These are phyloP conservation scores for Chymomyza caudatula DNA, from an alignment of 2,888 invertebrate genomes.

Conservation along the genomic window DNA sequence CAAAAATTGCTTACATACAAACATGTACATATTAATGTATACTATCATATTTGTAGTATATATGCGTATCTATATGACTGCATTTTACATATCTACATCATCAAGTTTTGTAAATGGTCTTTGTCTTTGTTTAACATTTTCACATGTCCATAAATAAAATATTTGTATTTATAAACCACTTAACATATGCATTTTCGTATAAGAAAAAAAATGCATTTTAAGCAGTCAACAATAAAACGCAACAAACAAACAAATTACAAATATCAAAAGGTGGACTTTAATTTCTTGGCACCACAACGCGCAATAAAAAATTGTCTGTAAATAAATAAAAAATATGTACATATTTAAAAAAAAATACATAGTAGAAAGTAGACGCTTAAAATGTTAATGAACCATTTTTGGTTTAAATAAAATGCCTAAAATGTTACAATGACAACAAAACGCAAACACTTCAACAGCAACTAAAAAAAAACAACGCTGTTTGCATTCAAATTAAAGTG, in stretches of 20 bases:
- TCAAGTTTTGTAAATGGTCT: neutral
- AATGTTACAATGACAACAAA: constrained; percentile 25
- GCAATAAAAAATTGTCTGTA: neutral
- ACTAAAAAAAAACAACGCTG: constrained; percentile 19
- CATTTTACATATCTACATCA: neutral
- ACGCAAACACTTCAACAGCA: constrained; percentile 31
- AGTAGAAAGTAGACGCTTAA: constrained; percentile 48
- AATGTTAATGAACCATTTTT: constrained; percentile 64
- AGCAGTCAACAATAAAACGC: constrained; percentile 17
- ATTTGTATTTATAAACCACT: neutral
- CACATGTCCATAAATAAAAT: neutral
- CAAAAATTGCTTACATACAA: neutral
- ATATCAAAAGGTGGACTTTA: constrained; percentile 58
- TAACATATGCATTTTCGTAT: constrained; percentile 37
- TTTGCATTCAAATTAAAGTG: constrained; percentile 28
- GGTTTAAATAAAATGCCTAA: neutral
- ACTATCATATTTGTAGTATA: neutral
- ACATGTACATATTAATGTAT: neutral
- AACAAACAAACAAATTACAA: constrained; percentile 33
- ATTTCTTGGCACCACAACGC: constrained; percentile 40
- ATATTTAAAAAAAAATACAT: constrained; percentile 9
- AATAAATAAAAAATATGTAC: constrained; percentile 3
- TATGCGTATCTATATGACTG: neutral
- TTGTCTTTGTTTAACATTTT: neutral
- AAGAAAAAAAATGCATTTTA: constrained; percentile 44